Base-by-base conservation (phyloP, 2,113 vertebrate genomes). In the Ochotona curzoniae region DNA sequence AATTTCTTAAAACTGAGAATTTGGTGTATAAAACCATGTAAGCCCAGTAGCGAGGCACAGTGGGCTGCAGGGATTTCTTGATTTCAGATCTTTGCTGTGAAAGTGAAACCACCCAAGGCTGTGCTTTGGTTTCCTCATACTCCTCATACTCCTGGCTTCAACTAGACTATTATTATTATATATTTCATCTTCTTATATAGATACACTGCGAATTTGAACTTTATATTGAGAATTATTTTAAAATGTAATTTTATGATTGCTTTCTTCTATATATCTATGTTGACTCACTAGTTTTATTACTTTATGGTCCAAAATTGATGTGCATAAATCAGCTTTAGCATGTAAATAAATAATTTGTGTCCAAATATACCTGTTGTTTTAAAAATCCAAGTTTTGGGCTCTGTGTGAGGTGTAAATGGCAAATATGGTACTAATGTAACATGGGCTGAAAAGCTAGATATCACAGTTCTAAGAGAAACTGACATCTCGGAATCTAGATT, bases 101-200 rank as follows among this genome's bases (percentile, higher is more conserved):
- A 20, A 78, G 54, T 32, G 8, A 23, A 61, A 82, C 2, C 14
- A 78, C 35, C 63, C 73, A 38, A 69, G 89, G 11, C 13, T 73
- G 4, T 71, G 12, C 38, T 89, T 75, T 84, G 69, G 23, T 85
- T 17, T 81, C 14, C 66, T 18, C 75, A 12, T 66, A 74, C 4
- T 81, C 14, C 66, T 18, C 75, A 12, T 66, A 74, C 4, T 8
- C 69, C 88, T 92, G 6, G 0, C 21, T 54, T 89, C 11, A 64
- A 25, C 26, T 15, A 89, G 91, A 76, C 80, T 54, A 7, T 69
- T 76, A 71, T 30, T 15, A 86, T 54, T 20, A 5, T 35, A 47
- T 75, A 69, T 74, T 93, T 89, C 17, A 49, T 61, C 70, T 67
- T 83, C 66, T 73, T 91, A 93, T 78, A 82, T 92, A 67, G 69